Evolutionary conservation across 2,113 vertebrate species (phyloP), one percentile per base, ranked within the genome.

Genomic region (Columba janthina): DNA sequence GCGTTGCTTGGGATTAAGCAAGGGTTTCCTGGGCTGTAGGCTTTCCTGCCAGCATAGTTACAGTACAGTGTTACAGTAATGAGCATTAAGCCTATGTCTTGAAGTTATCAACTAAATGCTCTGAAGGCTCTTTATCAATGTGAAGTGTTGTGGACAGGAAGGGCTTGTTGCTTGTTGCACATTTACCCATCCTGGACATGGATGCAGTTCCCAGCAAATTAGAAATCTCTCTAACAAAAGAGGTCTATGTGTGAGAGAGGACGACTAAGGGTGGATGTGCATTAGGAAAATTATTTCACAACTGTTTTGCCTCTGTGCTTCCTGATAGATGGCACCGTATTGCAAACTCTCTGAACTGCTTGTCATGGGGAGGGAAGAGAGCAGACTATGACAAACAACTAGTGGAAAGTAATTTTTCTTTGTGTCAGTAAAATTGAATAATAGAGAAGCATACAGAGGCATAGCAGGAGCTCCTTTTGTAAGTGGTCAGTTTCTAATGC

Each of bases 351-450:
- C 90, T 80, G 90, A 83, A 90, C 60, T 81, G 84, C 70, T 87
- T 87, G 77, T 92, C 70, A 12, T 61, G 22, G 76, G 54, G 61
- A 87, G 57, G 61, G 76, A 89, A 67, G 62, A 75, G 77, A 94
- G 34, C 76, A 94, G 96, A 57, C 89, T 87, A 6, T 85, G 84
- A 92, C 69, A 89, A 92, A 91, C 89, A 91, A 46, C 87, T 81
- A 75, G 54, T 34, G 76, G 79, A 75, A 96, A 72, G 89, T 72
- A 89, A 92, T 95, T 94, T 92, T 95, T 94, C 94, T 97, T 94
- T 78, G 40, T 95, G 95, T 89, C 89, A 82, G 84, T 91, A 89
- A 91, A 84, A 95, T 1, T 94, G 89, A 91, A 86, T 95, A 95
- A 92, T 80, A 69, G 53, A 92, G 53, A 50, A 60, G 58, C 64